Conservation (phyloP, 1,140 invertebrate genomes). For the Portunus trituberculatus region DNA sequence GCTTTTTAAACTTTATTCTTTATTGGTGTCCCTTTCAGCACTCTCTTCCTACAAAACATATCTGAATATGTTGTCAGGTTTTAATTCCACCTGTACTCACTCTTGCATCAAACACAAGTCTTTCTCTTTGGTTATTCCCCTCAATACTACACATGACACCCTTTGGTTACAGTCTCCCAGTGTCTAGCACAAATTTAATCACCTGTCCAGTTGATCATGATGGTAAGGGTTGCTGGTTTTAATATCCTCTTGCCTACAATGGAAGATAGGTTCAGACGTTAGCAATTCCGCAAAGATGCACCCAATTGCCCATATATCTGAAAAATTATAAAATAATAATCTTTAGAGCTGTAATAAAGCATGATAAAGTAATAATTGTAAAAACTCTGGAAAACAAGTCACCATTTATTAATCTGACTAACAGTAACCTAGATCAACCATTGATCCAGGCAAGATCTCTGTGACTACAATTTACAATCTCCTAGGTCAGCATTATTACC, state of each 20-base stretch:
- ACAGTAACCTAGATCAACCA: too few relatives aligned
- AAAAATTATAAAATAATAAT: slow-evolving; percentile 77
- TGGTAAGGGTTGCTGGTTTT: slow-evolving; percentile 99
- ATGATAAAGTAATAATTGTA: too few relatives aligned
- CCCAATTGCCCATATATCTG: slow-evolving; percentile 99
- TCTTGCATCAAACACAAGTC: not conserved
- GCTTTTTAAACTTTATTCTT: too few relatives aligned
- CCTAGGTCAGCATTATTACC: too few relatives aligned
- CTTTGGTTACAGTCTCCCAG: not conserved
- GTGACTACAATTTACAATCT: too few relatives aligned
- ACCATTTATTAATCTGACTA: too few relatives aligned
- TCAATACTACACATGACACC: not conserved
- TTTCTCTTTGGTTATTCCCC: not conserved
- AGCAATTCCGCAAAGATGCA: slow-evolving; percentile 99
- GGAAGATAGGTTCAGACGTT: slow-evolving; percentile 99
- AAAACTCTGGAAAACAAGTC: too few relatives aligned
- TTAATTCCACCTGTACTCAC: not conserved
- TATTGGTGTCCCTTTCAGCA: too few relatives aligned
- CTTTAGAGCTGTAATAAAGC: too few relatives aligned
- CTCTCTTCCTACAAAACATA: slow-evolving; percentile 59
- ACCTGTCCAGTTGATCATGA: slow-evolving; percentile 96
- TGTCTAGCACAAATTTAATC: not conserved
- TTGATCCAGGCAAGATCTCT: too few relatives aligned
- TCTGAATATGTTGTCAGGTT: not conserved
- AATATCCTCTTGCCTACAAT: slow-evolving; percentile 99